phyloP scores from a whole-genome alignment of 2,888 invertebrate species.

The Drosophila greeni region DNA sequence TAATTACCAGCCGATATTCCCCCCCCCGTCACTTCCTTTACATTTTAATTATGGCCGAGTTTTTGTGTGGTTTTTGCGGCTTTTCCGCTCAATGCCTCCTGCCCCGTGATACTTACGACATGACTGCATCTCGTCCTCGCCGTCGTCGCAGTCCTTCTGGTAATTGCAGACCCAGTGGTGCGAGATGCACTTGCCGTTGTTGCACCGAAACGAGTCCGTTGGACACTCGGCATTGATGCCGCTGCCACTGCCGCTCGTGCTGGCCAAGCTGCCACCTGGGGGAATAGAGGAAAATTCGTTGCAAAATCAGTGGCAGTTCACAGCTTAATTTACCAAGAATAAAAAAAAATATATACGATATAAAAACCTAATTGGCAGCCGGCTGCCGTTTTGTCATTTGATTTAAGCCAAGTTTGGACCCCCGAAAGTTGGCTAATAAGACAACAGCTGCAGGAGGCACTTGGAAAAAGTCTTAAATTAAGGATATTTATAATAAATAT shows the following conservation, averaged over 20 bases:
- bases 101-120: slow-evolving; percentile 86
- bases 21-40: slow-evolving; percentile 19
- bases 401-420: slow-evolving; percentile 27
- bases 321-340: neutral
- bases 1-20: slow-evolving; percentile 29
- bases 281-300: neutral
- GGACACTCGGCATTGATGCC: slow-evolving; percentile 81
- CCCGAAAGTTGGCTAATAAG: slow-evolving; percentile 35
- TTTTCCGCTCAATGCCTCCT: neutral
- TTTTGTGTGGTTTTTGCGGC: slow-evolving; percentile 2
- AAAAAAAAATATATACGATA: too few species aligned
- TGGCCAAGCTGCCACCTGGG: slow-evolving; percentile 68
- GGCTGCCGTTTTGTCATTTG: slow-evolving; percentile 30
- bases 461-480: neutral
- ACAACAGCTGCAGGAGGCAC: slow-evolving; percentile 6
- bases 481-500: neutral
- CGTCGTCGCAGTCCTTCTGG: slow-evolving; percentile 94
- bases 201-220: slow-evolving; percentile 88
- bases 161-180: slow-evolving; percentile 94
- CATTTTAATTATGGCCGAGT: slow-evolving; percentile 26
- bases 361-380: slow-evolving; percentile 18
- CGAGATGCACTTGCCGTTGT: slow-evolving; percentile 92
- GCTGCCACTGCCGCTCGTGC: slow-evolving; percentile 51
- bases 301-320: slow-evolving; percentile 9
- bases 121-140: slow-evolving; percentile 93